Percentiles rank a stretch among this genome's conserved stretches.
Conservation (phyloP, 2,797 vertebrate species). For the Neostethus bicornis region DNA sequence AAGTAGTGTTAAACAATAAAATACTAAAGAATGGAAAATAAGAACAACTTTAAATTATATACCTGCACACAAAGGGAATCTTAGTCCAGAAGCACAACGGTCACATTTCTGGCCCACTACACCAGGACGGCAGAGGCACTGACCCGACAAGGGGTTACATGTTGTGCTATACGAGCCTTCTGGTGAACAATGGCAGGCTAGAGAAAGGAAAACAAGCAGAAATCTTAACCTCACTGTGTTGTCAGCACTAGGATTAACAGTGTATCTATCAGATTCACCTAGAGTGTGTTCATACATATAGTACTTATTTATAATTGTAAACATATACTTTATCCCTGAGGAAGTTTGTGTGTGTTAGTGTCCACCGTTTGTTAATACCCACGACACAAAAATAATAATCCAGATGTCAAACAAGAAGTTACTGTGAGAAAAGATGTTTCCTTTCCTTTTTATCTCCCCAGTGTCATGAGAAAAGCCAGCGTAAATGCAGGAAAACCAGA, state of each 20-base stretch:
- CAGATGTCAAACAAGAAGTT: conserved; percentile 19
- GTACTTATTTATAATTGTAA: no score
- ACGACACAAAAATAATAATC: conserved; percentile 24
- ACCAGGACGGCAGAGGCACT: conserved; percentile 82
- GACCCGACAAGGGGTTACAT: conserved; percentile 80
- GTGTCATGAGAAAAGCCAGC: conserved; percentile 63
- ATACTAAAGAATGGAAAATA: background rate
- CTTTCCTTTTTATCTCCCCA: conserved; percentile 11
- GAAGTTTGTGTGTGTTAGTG: no score
- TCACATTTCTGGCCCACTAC: conserved; percentile 83
- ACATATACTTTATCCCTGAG: no score
- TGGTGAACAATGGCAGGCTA: conserved; percentile 85
- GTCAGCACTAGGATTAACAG: background rate
- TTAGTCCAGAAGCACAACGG: conserved; percentile 76
- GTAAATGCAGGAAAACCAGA: conserved; percentile 30
- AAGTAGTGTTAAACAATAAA: conserved; percentile 15
- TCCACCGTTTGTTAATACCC: conserved; percentile 17
- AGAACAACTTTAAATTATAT: conserved; percentile 17
- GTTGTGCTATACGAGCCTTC: conserved; percentile 75
- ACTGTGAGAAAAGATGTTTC: conserved; percentile 47
- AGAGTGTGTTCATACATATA: no score
- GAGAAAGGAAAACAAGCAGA: conserved; percentile 17
- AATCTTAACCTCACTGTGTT: background rate
- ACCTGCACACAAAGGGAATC: conserved; percentile 87
- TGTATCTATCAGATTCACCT: no score